Evolutionary conservation across 92 coral and sea anemone genomes (phyloP), one percentile per base, ranked within the genome.

Genomic region (Heteractis magnifica): DNA sequence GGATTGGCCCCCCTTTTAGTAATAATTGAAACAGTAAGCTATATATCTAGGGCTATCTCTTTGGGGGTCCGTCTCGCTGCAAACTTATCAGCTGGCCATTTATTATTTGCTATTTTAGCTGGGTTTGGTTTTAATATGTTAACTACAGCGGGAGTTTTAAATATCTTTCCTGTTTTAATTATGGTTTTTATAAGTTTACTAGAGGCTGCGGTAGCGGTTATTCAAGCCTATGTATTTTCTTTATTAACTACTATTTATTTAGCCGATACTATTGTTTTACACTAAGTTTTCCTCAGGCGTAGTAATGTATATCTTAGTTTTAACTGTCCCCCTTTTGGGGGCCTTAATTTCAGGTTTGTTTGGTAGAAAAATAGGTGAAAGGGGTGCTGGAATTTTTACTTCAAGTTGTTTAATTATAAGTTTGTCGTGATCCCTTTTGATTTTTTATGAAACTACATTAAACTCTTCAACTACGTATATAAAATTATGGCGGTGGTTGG

Each of bases 11-110:
- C 97, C 56, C 89, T 93, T 79, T 91, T 93, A 79, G 94, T 93
- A 23, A n/a, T 91, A 84, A 91, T 93, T 73, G 97, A 93, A 84
- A 91, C 97, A 83, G 72, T 91, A 68, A 93, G 97, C 71, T 93
- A 85, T 89, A 64, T 93, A 50, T 91, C 91, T 84, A 78, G 94
- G 85, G 97, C 97, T 56, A 79, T 93, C 82, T 93, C 97, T 77
- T 88, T 93, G 76, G 97, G 97, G 59, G 89, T 93, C 84, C 94
- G 97, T 82, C 91, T 93, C 79, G 97, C 97, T 49, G 97, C 97
- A 20, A 93, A 93, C 91, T 83, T 93, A 71, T 93, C 97, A 71
- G 97, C 97, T 55, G 97, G 97, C 6, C 97, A 93, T 84, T 77
- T 93, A 71, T 86, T 93, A 80, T 93, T 93, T 91, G 94, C 97